Percentiles rank a stretch among this genome's conserved stretches.
These are phyloP conservation scores for Sminthurides aquaticus DNA, from an alignment of 2,888 invertebrate genomes.

Conservation along the genomic window DNA sequence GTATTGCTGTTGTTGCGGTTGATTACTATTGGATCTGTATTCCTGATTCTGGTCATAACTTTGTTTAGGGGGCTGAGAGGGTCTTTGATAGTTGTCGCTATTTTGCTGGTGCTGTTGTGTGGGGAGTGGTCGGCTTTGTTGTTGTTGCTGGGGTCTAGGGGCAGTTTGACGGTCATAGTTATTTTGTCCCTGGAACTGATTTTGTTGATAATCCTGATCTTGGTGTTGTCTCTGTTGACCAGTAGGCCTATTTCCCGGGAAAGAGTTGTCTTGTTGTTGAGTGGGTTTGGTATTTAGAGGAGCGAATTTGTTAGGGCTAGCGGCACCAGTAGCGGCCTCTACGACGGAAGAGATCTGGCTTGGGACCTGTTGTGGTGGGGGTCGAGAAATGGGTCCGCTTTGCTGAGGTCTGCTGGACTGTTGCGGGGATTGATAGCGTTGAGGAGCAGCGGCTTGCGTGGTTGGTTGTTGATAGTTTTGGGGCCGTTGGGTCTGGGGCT, in stretches of 20 bases:
- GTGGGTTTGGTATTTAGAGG: neutral
- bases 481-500: neutral
- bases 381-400: neutral
- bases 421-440: slow-evolving; percentile 3
- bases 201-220: neutral
- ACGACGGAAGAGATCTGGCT: slow-evolving; percentile 4
- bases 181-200: neutral
- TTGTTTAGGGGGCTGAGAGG: slow-evolving; percentile 2
- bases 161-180: neutral
- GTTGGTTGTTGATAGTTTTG: slow-evolving; percentile 3
- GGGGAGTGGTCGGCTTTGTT: neutral
- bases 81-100: neutral
- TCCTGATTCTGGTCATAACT: slow-evolving; percentile 8
- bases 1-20: too few relatives aligned
- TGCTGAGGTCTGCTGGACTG: neutral
- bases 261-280: slow-evolving; percentile 3
- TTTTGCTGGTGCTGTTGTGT: neutral
- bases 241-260: neutral
- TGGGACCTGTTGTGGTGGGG: slow-evolving; percentile 2
- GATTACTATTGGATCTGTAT: neutral
- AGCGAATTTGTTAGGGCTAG: neutral
- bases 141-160: neutral
- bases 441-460: slow-evolving; percentile 3
- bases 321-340: neutral
- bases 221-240: neutral